These are phyloP conservation scores for Narcine bancroftii DNA, from an alignment of 2,113 vertebrate genomes.

Conservation along the genomic window DNA sequence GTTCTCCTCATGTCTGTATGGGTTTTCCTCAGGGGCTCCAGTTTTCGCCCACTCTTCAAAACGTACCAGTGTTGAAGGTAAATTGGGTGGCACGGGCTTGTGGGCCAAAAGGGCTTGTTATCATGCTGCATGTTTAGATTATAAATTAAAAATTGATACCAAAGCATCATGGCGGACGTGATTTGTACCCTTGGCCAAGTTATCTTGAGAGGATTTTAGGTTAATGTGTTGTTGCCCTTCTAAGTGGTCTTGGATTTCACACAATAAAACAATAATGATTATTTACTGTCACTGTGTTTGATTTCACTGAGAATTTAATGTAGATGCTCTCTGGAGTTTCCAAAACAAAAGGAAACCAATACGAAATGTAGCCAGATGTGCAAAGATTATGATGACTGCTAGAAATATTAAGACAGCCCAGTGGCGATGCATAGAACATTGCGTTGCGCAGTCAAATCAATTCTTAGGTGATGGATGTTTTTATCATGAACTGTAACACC, in stretches of 20 bases:
- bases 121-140: too few species aligned
- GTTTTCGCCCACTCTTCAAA: too few species aligned
- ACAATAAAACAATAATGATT: slow-evolving; percentile 7
- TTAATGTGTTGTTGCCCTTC: neutral
- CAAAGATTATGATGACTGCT: neutral
- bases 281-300: neutral
- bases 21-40: too few species aligned
- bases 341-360: neutral
- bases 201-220: neutral
- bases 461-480: slow-evolving; percentile 4
- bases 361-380: neutral
- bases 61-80: too few species aligned
- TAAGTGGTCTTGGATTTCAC: neutral
- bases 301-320: slow-evolving; percentile 8
- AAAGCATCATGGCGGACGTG: neutral
- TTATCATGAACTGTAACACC: neutral
- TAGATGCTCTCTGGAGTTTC: neutral
- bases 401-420: slow-evolving; percentile 9
- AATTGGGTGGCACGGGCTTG: too few species aligned
- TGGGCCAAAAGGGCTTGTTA: too few species aligned
- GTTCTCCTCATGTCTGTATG: too few species aligned
- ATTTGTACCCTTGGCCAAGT: neutral
- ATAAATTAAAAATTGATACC: too few species aligned
- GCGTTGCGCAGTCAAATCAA: neutral
- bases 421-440: neutral